Conservation (phyloP, 2,888 invertebrate species). For the Melieria picta region DNA sequence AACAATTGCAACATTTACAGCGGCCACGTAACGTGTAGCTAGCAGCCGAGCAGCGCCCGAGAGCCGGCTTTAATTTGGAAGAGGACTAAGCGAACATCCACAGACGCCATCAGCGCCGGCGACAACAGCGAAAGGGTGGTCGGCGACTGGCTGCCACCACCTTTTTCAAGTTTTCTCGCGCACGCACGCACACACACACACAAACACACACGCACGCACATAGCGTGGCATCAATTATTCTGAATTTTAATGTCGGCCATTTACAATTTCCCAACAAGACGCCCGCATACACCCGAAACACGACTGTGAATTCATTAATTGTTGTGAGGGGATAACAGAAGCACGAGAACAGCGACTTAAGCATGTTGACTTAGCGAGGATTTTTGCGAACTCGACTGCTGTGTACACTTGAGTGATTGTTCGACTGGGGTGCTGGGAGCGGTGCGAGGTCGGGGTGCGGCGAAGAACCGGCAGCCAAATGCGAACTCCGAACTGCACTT, state of each 20-base stretch:
- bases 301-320: slow-evolving; percentile 44
- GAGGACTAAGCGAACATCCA: not conserved
- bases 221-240: slow-evolving; percentile 25
- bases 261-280: slow-evolving; percentile 1
- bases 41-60: not conserved
- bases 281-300: slow-evolving; percentile 8
- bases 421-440: not conserved
- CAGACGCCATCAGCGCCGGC: not conserved
- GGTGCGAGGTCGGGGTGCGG: too few species aligned
- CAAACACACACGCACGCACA: not conserved
- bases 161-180: not conserved
- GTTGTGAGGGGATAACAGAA: slow-evolving; percentile 23
- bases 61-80: not conserved
- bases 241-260: slow-evolving; percentile 47
- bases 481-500: slow-evolving; percentile 42
- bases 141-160: not conserved
- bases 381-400: slow-evolving; percentile 15
- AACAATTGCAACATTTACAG: not conserved
- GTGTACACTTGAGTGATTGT: not conserved
- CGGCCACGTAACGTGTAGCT: not conserved
- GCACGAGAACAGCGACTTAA: slow-evolving; percentile 26
- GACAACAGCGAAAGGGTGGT: slow-evolving; percentile 16
- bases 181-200: not conserved
- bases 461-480: not conserved
- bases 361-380: slow-evolving; percentile 17